Percentiles rank a stretch among this genome's conserved stretches.
Evolutionary conservation across 2,888 invertebrate species (phyloP).

Genomic region (Stenodema calcarata): DNA sequence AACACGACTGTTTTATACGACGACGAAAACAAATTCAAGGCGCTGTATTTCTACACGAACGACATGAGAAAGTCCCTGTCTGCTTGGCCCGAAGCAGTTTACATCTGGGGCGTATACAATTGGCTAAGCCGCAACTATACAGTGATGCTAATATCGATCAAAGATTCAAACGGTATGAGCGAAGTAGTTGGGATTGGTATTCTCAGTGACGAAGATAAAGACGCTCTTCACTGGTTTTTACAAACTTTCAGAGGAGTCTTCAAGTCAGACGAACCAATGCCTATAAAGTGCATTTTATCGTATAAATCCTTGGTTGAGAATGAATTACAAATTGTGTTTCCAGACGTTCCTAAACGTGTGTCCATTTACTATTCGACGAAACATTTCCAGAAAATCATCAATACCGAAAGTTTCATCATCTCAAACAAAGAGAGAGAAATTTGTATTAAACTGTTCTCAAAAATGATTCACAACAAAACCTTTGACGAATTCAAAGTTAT

Average conservation of each 20-base stretch:
- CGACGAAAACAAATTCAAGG: slow-evolving; percentile 27
- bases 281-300: slow-evolving; percentile 38
- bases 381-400: slow-evolving; percentile 18
- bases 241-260: slow-evolving; percentile 26
- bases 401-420: slow-evolving; percentile 7
- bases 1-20: slow-evolving; percentile 27
- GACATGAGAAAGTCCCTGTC: slow-evolving; percentile 39
- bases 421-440: slow-evolving; percentile 42
- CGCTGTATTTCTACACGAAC: slow-evolving; percentile 21
- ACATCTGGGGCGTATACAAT: slow-evolving; percentile 21
- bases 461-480: slow-evolving; percentile 39
- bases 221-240: slow-evolving; percentile 29
- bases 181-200: slow-evolving; percentile 37
- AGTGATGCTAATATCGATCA: slow-evolving; percentile 29
- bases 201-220: slow-evolving; percentile 32
- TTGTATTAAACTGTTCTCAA: slow-evolving; percentile 25
- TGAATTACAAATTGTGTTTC: slow-evolving; percentile 20
- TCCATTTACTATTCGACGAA: slow-evolving; percentile 27
- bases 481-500: slow-evolving; percentile 33
- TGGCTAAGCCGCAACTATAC: slow-evolving; percentile 42
- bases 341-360: slow-evolving; percentile 5
- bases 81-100: slow-evolving; percentile 34
- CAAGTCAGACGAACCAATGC: slow-evolving; percentile 4
- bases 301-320: slow-evolving; percentile 30
- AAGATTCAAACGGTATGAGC: slow-evolving; percentile 31